Evolutionary conservation across 1,140 invertebrate species (phyloP).

Genomic region (Zaprionus kolodkinae): DNA sequence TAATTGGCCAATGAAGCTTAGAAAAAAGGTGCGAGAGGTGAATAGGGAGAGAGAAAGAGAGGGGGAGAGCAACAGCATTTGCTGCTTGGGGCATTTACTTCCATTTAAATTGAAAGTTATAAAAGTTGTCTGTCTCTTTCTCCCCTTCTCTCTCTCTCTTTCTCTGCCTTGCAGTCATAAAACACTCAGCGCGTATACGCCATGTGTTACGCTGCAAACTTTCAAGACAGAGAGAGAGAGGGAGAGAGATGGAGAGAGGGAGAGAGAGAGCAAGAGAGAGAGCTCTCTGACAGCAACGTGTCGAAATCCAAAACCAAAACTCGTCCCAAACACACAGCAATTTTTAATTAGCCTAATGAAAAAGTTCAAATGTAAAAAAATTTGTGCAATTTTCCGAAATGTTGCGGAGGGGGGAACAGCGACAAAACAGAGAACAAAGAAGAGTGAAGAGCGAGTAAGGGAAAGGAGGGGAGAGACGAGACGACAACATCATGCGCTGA

Average conservation of each 20-base stretch:
- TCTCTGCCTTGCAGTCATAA: slow-evolving; percentile 60
- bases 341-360: slow-evolving; percentile 83
- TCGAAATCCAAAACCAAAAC: slow-evolving; percentile 18
- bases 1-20: not conserved
- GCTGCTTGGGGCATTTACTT: slow-evolving; percentile 26
- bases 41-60: too few relatives aligned
- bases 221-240: slow-evolving; percentile 12
- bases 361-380: slow-evolving; percentile 73
- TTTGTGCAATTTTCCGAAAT: slow-evolving; percentile 47
- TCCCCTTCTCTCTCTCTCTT: not conserved
- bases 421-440: slow-evolving; percentile 35
- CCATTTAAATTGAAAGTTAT: slow-evolving; percentile 48
- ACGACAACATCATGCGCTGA: slow-evolving; percentile 31
- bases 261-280: too few relatives aligned
- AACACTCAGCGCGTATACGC: slow-evolving; percentile 72
- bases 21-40: not conserved
- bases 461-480: too few relatives aligned
- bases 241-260: too few relatives aligned
- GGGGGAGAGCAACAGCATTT: not conserved
- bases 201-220: slow-evolving; percentile 71
- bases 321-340: slow-evolving; percentile 36
- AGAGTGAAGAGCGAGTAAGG: not conserved
- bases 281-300: slow-evolving; percentile 22
- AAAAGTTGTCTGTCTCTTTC: slow-evolving; percentile 39
- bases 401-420: not conserved